Evolutionary conservation across 1,140 invertebrate species (phyloP).

Genomic region (Maconellicoccus hirsutus): DNA sequence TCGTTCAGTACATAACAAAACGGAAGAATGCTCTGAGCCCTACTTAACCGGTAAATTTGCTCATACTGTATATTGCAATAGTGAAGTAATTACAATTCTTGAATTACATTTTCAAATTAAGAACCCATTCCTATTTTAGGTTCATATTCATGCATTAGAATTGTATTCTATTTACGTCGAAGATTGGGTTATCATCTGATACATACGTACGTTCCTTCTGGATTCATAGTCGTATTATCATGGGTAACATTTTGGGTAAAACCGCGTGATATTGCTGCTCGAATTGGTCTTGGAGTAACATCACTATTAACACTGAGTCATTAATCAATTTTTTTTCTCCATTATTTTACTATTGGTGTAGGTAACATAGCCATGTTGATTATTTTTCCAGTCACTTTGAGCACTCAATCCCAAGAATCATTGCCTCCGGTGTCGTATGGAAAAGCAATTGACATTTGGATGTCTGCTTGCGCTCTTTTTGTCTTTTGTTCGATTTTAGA

Average conservation of each 20-base stretch:
- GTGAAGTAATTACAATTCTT: not conserved
- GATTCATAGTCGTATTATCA: not conserved
- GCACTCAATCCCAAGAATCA: not conserved
- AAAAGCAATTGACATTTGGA: conserved; percentile 14
- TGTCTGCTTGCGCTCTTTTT: not conserved
- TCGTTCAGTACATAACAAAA: not conserved
- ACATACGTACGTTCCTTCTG: not conserved
- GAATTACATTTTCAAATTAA: not conserved
- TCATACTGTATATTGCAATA: not conserved
- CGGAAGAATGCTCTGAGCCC: not conserved
- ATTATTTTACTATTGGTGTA: not conserved
- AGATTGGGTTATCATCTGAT: not conserved
- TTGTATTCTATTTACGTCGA: not conserved
- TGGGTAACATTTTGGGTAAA: conserved; percentile 16
- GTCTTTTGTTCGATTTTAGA: conserved; percentile 13
- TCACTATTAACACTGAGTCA: not conserved
- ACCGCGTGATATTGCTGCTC: not conserved
- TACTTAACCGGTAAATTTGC: not conserved
- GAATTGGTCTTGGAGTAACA: not conserved
- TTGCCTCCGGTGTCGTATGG: not conserved
- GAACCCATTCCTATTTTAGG: too few species aligned
- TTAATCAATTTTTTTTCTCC: not conserved
- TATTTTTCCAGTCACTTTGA: conserved; percentile 2
- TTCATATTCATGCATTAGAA: not conserved
- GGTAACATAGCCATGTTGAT: not conserved